A percentile compares a stretch with the other conserved stretches of the same genome.
These are phyloP conservation scores for Latheticus oryzae DNA, from an alignment of 2,888 invertebrate species.

Conservation along the genomic window DNA sequence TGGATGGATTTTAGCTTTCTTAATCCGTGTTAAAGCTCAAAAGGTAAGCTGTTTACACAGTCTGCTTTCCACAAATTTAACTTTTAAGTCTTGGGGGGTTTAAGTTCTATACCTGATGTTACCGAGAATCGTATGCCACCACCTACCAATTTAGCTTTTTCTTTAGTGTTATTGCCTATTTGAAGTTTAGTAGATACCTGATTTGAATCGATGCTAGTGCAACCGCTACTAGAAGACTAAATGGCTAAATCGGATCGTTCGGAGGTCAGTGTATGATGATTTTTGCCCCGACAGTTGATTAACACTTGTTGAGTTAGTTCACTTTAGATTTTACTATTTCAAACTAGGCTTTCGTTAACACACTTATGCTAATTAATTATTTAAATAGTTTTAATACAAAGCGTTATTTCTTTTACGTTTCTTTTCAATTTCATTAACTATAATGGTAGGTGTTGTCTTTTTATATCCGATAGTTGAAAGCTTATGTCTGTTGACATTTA, in stretches of 20 bases:
- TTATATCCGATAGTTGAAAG: slow-evolving; percentile 39
- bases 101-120: slow-evolving; percentile 29
- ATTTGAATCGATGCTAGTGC: slow-evolving; percentile 6
- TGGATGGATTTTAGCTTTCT: slow-evolving; percentile 15
- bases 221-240: no score
- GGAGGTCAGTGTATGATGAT: slow-evolving; percentile 56
- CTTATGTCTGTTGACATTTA: slow-evolving; percentile 42
- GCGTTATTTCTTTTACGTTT: slow-evolving; percentile 31
- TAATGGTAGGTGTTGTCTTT: slow-evolving; percentile 50
- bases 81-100: slow-evolving; percentile 19
- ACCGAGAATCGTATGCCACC: slow-evolving; percentile 30
- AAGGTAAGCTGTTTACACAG: slow-evolving; percentile 25
- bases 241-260: slow-evolving; percentile 46
- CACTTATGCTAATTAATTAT: slow-evolving; percentile 49
- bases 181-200: slow-evolving; percentile 20
- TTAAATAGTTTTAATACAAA: slow-evolving; percentile 37
- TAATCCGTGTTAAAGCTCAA: slow-evolving; percentile 25
- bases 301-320: slow-evolving; percentile 37
- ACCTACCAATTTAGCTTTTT: slow-evolving; percentile 24
- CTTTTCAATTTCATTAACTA: slow-evolving; percentile 53
- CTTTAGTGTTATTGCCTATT: slow-evolving; percentile 10
- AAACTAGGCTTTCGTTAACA: slow-evolving; percentile 59
- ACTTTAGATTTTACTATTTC: slow-evolving; percentile 48
- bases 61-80: slow-evolving; percentile 19
- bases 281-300: slow-evolving; percentile 34